phyloP scores from a whole-genome alignment of 2,797 vertebrate species.

The Prionace glauca region DNA sequence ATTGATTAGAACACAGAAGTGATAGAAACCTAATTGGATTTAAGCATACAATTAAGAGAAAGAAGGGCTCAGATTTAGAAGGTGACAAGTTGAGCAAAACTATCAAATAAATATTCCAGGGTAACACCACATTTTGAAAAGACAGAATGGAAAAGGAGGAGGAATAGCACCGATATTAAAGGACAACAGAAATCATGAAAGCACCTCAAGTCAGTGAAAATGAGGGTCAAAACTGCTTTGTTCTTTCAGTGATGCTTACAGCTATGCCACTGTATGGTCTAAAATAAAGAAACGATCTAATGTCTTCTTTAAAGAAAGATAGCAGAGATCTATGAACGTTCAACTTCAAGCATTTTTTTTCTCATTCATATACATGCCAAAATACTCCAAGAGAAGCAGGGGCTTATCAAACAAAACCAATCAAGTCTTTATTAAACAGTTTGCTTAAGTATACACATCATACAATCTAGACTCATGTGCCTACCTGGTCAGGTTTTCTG shows the following conservation, averaged over 20 bases:
- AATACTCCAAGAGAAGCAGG: neutral
- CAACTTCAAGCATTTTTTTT: neutral
- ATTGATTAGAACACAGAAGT: neutral
- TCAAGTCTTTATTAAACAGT: neutral
- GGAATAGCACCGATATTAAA: no score
- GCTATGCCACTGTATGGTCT: neutral
- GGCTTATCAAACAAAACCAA: neutral
- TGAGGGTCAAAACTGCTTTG: neutral
- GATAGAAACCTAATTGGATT: neutral
- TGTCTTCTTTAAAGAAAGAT: neutral
- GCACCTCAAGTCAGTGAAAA: neutral
- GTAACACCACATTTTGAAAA: neutral
- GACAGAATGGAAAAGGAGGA: no score
- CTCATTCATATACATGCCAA: neutral
- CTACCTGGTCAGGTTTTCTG: constrained; percentile 95
- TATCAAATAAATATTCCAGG: neutral
- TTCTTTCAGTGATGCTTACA: neutral
- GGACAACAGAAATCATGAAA: neutral
- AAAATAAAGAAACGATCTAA: neutral
- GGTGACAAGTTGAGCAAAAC: neutral
- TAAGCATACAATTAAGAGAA: neutral
- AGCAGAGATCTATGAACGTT: neutral
- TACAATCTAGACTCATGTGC: neutral
- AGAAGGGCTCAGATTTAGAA: neutral
- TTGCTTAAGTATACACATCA: neutral